A percentile compares a stretch with the other conserved stretches of the same genome.
Conservation (phyloP, 2,888 invertebrate species). For the Chymomyza procnemis region DNA sequence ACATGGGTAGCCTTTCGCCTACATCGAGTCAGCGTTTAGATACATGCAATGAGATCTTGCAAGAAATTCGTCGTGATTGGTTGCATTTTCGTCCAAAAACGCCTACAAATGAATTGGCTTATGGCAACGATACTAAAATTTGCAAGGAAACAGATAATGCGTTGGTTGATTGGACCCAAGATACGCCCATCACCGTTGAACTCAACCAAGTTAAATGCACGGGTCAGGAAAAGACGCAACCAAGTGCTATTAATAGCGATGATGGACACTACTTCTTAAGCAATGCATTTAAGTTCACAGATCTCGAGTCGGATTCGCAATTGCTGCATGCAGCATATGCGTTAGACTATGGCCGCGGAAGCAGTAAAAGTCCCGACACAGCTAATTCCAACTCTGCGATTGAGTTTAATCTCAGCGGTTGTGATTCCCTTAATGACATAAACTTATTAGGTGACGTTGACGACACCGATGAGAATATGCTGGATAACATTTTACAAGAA, state of each 20-base stretch:
- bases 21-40: constrained; percentile 74
- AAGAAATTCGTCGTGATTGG: constrained; percentile 77
- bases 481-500: constrained; percentile 78
- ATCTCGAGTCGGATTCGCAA: constrained; percentile 75
- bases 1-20: constrained; percentile 69
- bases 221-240: constrained; percentile 14
- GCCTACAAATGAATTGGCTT: constrained; percentile 69
- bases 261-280: constrained; percentile 67
- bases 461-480: constrained; percentile 75
- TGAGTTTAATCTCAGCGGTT: constrained; percentile 77
- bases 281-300: constrained; percentile 75
- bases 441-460: constrained; percentile 77
- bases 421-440: constrained; percentile 77
- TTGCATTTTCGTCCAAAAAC: constrained; percentile 78
- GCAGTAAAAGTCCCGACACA: constrained; percentile 68
- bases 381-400: constrained; percentile 67
- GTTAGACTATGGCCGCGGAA: constrained; percentile 60
- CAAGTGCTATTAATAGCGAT: constrained; percentile 6
- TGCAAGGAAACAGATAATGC: constrained; percentile 23
- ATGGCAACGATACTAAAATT: constrained; percentile 35
- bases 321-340: constrained; percentile 68
- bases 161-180: constrained; percentile 74
- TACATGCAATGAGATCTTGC: constrained; percentile 75
- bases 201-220: constrained; percentile 65
- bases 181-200: constrained; percentile 76